These are phyloP conservation scores for Peromyscus californicus DNA, from an alignment of 2,113 vertebrate species.

Conservation along the genomic window DNA sequence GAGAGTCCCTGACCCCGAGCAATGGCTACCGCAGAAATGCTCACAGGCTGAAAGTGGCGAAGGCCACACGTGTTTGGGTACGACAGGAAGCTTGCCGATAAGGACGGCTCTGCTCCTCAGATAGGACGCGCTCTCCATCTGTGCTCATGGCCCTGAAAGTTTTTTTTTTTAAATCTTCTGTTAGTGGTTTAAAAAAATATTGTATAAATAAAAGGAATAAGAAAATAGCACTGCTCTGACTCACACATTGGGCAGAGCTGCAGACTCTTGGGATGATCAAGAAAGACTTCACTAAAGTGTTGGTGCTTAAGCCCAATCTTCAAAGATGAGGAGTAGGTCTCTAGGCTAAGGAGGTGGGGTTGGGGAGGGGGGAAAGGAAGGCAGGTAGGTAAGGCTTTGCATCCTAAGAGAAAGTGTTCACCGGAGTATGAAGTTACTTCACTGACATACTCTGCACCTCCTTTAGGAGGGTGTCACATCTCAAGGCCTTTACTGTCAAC, in stretches of 20 bases:
- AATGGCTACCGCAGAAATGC: not conserved
- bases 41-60: not conserved
- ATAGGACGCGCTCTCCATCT: slow-evolving; percentile 67
- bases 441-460: not conserved
- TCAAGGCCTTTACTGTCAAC: not conserved
- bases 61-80: slow-evolving; percentile 51
- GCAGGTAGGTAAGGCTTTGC: not conserved
- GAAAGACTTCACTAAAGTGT: slow-evolving; percentile 72
- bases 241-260: slow-evolving; percentile 64
- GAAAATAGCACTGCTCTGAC: slow-evolving; percentile 78
- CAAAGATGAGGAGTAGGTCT: slow-evolving; percentile 9
- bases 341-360: not conserved
- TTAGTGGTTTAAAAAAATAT: slow-evolving; percentile 75
- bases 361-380: not conserved
- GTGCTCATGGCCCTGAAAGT: slow-evolving; percentile 61
- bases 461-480: not conserved
- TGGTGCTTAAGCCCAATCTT: slow-evolving; percentile 51
- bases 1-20: not conserved
- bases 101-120: not conserved
- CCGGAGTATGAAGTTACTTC: not conserved
- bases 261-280: slow-evolving; percentile 73
- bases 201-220: slow-evolving; percentile 81
- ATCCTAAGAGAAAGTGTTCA: not conserved
- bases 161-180: slow-evolving; percentile 51
- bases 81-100: slow-evolving; percentile 68